Evolutionary conservation across 2,888 invertebrate species (phyloP).

Genomic region (Andrena hattorfiana): DNA sequence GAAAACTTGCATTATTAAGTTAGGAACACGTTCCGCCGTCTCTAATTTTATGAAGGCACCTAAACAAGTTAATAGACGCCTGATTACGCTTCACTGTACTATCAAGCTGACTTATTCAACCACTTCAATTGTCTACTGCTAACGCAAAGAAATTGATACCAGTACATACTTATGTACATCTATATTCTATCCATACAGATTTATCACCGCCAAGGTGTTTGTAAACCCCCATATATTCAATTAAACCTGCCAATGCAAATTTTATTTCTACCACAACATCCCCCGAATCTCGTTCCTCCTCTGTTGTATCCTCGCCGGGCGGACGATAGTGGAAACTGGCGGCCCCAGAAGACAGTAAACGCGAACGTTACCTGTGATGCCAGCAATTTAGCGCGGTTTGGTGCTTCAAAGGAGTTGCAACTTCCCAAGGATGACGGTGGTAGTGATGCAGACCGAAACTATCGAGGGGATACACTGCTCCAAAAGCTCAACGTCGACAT

Average conservation of each 20-base stretch:
- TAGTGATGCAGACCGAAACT: constrained; percentile 29
- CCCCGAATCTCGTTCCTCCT: neutral
- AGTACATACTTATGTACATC: too few relatives aligned
- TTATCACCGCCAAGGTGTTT: too few relatives aligned
- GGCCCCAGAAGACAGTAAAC: constrained; percentile 44
- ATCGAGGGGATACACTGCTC: constrained; percentile 43
- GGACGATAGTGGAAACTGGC: constrained; percentile 5
- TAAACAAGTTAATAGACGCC: too few relatives aligned
- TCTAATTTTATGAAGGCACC: too few relatives aligned
- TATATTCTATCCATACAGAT: too few relatives aligned
- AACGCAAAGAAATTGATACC: neutral
- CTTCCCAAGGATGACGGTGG: constrained; percentile 22
- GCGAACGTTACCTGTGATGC: constrained; percentile 65
- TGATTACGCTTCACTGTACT: too few relatives aligned
- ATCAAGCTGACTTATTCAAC: too few relatives aligned
- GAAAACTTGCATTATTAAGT: too few relatives aligned
- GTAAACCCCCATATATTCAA: neutral
- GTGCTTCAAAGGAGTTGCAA: constrained; percentile 68
- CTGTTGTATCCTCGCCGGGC: constrained; percentile 18
- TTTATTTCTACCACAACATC: neutral
- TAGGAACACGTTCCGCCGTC: too few relatives aligned
- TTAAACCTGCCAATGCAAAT: constrained; percentile 1
- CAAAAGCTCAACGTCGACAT: constrained; percentile 36
- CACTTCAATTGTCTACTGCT: too few relatives aligned
- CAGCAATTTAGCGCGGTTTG: constrained; percentile 72